A percentile compares a stretch with the other conserved stretches of the same genome.
Conservation (phyloP, 2,888 invertebrate genomes). For the Alloplasta piceator region DNA sequence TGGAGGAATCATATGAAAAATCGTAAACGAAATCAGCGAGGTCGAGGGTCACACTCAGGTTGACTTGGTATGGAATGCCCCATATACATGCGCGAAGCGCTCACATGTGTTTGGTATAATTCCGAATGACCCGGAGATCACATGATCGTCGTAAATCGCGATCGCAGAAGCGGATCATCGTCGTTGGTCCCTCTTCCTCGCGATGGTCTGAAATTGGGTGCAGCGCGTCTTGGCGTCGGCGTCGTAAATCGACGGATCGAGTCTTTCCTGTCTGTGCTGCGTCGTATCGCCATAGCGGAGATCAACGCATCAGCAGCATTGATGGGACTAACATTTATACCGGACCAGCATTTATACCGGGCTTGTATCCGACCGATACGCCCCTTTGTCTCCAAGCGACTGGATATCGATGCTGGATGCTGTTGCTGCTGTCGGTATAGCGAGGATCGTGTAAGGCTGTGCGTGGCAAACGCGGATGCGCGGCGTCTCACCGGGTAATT, state of each 20-base stretch:
- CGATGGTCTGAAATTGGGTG: constrained; percentile 57
- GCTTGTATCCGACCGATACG: constrained; percentile 3
- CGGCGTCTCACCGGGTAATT: constrained; percentile 65
- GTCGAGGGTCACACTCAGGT: too few relatives aligned
- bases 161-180: constrained; percentile 49
- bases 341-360: not conserved
- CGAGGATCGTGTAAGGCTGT: constrained; percentile 41
- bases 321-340: not conserved
- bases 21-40: too few relatives aligned
- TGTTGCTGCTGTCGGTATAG: constrained; percentile 7
- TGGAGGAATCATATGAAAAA: too few relatives aligned
- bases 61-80: too few relatives aligned
- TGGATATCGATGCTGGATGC: constrained; percentile 8
- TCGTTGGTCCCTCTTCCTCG: constrained; percentile 28
- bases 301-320: not conserved
- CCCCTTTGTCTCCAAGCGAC: constrained; percentile 5
- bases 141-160: constrained; percentile 64
- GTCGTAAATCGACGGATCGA: constrained; percentile 63
- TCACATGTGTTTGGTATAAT: constrained; percentile 56
- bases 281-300: constrained; percentile 12
- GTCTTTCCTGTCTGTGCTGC: constrained; percentile 28
- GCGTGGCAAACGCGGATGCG: constrained; percentile 66
- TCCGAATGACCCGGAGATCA: constrained; percentile 63
- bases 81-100: constrained; percentile 4
- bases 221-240: constrained; percentile 62